phyloP scores from a whole-genome alignment of 2,888 invertebrate genomes.

The Eupithecia inturbata region DNA sequence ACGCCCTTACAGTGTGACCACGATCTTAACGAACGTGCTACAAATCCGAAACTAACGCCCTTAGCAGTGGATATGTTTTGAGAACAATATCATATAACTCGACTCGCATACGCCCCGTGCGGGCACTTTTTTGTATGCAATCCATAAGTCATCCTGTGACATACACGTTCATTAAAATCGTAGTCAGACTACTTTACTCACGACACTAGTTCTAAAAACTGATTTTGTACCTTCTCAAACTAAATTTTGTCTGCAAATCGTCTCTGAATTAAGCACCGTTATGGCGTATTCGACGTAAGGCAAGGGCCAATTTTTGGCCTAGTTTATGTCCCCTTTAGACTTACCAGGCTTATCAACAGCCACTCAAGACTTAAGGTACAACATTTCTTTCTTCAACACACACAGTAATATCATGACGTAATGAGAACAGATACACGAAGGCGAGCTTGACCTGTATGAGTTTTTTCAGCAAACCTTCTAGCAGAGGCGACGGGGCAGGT shows the following conservation, averaged over 20 bases:
- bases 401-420: neutral
- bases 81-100: neutral
- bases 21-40: neutral
- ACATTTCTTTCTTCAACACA: neutral
- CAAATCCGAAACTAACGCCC: neutral
- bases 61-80: neutral
- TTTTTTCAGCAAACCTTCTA: conserved; percentile 10
- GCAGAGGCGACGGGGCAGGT: conserved; percentile 9
- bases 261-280: neutral
- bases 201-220: neutral
- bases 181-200: neutral
- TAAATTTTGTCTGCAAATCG: neutral
- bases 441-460: conserved; percentile 6
- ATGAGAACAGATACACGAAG: neutral
- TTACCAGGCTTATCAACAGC: neutral
- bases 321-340: neutral
- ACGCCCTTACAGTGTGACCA: neutral
- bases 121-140: neutral
- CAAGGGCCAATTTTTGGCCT: neutral
- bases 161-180: neutral
- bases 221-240: neutral
- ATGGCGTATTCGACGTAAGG: neutral
- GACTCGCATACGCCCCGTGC: neutral
- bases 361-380: neutral
- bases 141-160: neutral